phyloP scores from a whole-genome alignment of 1,140 invertebrate genomes.

The Spodoptera frugiperda region DNA sequence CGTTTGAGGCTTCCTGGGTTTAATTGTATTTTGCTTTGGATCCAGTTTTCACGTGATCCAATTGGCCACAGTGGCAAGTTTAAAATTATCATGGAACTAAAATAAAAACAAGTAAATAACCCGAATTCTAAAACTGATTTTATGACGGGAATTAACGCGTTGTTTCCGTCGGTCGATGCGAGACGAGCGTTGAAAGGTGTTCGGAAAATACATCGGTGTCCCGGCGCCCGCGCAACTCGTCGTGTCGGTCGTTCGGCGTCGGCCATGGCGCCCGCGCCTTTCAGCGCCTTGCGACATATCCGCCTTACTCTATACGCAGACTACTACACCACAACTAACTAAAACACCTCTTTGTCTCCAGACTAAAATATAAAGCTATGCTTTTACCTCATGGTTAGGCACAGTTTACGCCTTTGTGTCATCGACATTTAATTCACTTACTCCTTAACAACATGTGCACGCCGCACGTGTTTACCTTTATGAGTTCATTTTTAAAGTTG shows the following conservation, averaged over 20 bases:
- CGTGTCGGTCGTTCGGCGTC: conserved; percentile 25
- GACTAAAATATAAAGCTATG: neutral
- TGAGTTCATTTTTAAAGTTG: conserved; percentile 50
- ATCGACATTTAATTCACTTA: neutral
- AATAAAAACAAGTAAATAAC: conserved; percentile 86
- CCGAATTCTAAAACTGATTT: conserved; percentile 86
- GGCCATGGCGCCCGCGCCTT: conserved; percentile 58
- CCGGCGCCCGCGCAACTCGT: conserved; percentile 58
- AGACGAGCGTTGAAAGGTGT: conserved; percentile 83
- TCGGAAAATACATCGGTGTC: conserved; percentile 80
- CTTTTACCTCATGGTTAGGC: neutral
- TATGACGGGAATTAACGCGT: conserved; percentile 86
- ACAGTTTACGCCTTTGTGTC: conserved; percentile 10
- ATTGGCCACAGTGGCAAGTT: conserved; percentile 80
- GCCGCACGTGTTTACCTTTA: conserved; percentile 50
- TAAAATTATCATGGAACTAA: conserved; percentile 85
- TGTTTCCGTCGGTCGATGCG: conserved; percentile 84
- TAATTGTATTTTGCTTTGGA: conserved; percentile 51
- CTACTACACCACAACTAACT: conserved; percentile 14
- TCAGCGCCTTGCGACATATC: conserved; percentile 66
- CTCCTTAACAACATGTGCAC: neutral
- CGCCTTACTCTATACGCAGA: conserved; percentile 45
- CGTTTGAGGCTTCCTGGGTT: neutral
- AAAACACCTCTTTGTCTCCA: conserved; percentile 16
- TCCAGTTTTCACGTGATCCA: conserved; percentile 81